Evolutionary conservation across 1,140 invertebrate genomes (phyloP), one percentile per base, ranked within the genome.

Genomic region (Magallana gigas): DNA sequence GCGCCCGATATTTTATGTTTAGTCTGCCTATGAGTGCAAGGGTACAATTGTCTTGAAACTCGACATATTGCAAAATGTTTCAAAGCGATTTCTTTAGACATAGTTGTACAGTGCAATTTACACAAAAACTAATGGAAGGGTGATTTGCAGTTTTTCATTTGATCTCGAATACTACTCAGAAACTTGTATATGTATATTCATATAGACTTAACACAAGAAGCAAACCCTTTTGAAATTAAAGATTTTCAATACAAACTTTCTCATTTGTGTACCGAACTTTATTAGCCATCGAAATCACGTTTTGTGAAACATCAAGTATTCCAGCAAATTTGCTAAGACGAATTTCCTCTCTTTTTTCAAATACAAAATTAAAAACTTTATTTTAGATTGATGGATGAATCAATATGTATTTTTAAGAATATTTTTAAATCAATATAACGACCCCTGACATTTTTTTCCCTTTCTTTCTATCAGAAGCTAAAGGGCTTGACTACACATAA

Each of bases 71-170:
- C 68, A 76, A 36, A 76, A 76, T 29, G 68, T 76, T 76, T 12
- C 2, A 76, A 76, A 8, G 68, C 29, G 68, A 76, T 23, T 76
- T 76, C 68, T 12, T 23, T 29, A 76, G 23, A 29, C 68, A 9
- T 2, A 29, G 68, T 6, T 2, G 8, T 76, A 12, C 68, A 36
- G 36, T 76, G 68, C 68, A 76, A 76, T 76, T n/a, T 18, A 16
- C 36, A 76, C 18, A 8, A 36, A 36, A 76, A 23, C 14, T 76
- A 76, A 76, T 76, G 23, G 68, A 23, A 76, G 68, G 9, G 23
- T 76, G 68, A 76, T 76, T 76, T 76, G 68, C 68, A 76, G 36
- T 36, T 76, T 71, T 64, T 64, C 36, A 76, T 76, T 76, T 76
- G 68, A 76, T 76, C 29, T 76, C 23, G 68, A 76, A 76, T 76